phyloP scores from a whole-genome alignment of 2,888 invertebrate species.

The Chrysodeixis includens region DNA sequence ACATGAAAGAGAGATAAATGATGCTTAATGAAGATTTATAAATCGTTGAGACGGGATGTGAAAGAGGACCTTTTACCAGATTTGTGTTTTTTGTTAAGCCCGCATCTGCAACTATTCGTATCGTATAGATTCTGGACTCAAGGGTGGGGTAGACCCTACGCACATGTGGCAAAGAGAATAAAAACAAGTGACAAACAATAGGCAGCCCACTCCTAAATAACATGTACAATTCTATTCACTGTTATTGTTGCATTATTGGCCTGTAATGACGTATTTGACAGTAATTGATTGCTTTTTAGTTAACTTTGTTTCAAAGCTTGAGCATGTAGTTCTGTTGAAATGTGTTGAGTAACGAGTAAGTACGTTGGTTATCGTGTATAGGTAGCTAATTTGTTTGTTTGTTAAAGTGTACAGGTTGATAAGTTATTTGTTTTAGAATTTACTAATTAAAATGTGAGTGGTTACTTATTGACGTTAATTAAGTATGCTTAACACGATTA shows the following conservation, averaged over 20 bases:
- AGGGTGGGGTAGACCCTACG: slow-evolving; percentile 70
- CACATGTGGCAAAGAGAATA: slow-evolving; percentile 74
- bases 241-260: slow-evolving; percentile 49
- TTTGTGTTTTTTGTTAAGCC: slow-evolving; percentile 64
- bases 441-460: neutral
- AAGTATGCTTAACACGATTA: neutral
- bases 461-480: neutral
- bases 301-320: slow-evolving; percentile 16
- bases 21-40: slow-evolving; percentile 53
- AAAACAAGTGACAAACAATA: slow-evolving; percentile 73
- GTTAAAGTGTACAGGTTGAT: neutral
- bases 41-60: slow-evolving; percentile 37
- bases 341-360: neutral
- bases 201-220: slow-evolving; percentile 50
- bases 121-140: slow-evolving; percentile 61
- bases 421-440: neutral
- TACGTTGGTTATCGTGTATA: neutral
- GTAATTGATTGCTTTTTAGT: slow-evolving; percentile 49
- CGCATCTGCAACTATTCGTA: slow-evolving; percentile 77
- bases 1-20: slow-evolving; percentile 30
- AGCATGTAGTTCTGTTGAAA: no score
- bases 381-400: neutral
- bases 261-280: slow-evolving; percentile 52
- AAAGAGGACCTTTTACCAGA: slow-evolving; percentile 42
- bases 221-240: slow-evolving; percentile 44